Evolutionary conservation across 2,797 vertebrate genomes (phyloP), one percentile per base, ranked within the genome.

Genomic region (Darevskia nairensis): DNA sequence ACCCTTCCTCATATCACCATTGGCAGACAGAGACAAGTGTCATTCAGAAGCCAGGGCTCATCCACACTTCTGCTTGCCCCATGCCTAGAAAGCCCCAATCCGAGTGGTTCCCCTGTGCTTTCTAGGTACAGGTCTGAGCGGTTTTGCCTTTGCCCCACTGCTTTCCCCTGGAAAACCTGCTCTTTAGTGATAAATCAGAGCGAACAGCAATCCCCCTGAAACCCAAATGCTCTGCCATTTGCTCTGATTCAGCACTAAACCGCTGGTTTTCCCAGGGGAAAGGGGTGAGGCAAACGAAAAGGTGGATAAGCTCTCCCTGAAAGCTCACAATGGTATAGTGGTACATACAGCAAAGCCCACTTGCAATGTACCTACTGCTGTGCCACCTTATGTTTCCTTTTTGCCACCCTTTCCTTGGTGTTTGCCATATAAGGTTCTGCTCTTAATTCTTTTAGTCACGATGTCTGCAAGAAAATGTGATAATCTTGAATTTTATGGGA

Each of bases 401-500:
- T 55, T 72, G 19, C 66, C n/a, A n/a, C 23, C 29, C 5, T 66
- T 39, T 23, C 13, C 0, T 2, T 46, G 6, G 13, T 8, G 3
- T 76, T 85, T 76, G 9, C 27, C 55, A n/a, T 35, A 55, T 17
- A 50, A 82, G 29, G 8, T 25, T 85, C 21, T 68, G 19, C 32
- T 59, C 46, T 86, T 68, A 9, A 27, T 4, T 44, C 72, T 46
- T 4, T 15, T 44, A 69, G 68, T 69, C 50, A 71, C 17, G 44
- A 81, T 6, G 85, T 87, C 55, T 88, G 4, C 55, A 50, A 9
- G 86, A 0, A 41, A 21, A 25, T 84, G 88, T 84, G 35, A 82
- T 68, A 23, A 0, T 78, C 11, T 77, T 84, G 50, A 4, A 2
- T 15, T 91, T 91, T 4, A 39, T 87, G n/a, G 25, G 50, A 86